These are phyloP conservation scores for Lepus townsendii DNA, from an alignment of 2,797 vertebrate genomes.

Conservation along the genomic window DNA sequence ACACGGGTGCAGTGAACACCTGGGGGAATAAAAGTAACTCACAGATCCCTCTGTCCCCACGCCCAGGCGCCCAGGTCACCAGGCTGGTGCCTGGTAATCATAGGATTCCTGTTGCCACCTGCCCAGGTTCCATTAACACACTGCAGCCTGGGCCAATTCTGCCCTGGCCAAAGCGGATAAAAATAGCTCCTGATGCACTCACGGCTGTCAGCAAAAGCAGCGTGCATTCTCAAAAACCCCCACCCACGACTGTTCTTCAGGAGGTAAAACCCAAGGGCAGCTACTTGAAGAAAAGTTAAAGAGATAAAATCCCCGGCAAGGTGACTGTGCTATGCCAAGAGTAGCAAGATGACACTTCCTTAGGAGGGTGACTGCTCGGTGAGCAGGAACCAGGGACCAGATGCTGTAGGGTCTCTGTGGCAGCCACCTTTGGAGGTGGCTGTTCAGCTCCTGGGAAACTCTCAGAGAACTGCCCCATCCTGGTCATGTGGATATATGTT, in stretches of 20 bases:
- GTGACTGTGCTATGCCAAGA: not conserved
- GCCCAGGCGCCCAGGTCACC: slow-evolving; percentile 42
- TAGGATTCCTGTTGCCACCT: not conserved
- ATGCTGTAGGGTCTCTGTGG: not conserved
- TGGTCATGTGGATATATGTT: not conserved
- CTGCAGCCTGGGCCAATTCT: slow-evolving; percentile 3
- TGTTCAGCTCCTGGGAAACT: not conserved
- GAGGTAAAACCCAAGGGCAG: not conserved
- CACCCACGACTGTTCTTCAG: not conserved
- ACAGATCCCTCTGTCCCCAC: slow-evolving; percentile 70
- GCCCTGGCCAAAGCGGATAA: not conserved
- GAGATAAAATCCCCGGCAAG: not conserved
- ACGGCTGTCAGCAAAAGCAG: not conserved
- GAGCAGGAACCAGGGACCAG: not conserved
- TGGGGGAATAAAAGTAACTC: slow-evolving; percentile 65
- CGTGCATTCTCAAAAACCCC: not conserved
- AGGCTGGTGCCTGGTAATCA: not conserved
- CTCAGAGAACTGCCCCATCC: not conserved
- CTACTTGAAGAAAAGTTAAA: not conserved
- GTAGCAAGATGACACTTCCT: not conserved
- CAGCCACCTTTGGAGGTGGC: not conserved
- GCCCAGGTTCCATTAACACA: not conserved
- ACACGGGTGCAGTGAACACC: slow-evolving; percentile 18
- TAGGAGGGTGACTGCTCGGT: not conserved
- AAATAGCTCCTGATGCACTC: not conserved